Evolutionary conservation across 2,888 invertebrate genomes (phyloP), one percentile per base, ranked within the genome.

Genomic region (Drosophila histrio): DNA sequence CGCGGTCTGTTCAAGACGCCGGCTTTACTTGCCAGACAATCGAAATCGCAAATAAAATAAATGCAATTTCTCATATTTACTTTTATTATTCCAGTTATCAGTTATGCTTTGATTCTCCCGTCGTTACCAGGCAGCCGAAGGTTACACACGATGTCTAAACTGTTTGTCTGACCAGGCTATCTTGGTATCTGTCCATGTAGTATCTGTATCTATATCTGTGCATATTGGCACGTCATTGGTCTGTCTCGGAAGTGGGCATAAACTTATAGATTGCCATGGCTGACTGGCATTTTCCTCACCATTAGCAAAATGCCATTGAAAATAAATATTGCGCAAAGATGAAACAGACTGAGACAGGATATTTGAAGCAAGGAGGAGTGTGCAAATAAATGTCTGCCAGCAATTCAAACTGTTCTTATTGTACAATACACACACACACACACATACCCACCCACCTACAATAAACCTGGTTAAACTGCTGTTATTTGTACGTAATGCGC

Each of bases 51-150:
- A 74, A 77, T 64, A 70, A 70, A 79, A 67, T 73, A 64, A 52
- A 64, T 78, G 60, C 77, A 82, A 62, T 83, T 86, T 86, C 64
- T 79, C 54, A 70, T 82, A 86, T 86, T 83, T 82, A 88, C 73
- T 75, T 69, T 65, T 80, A 62, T 67, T 72, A 71, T 65, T 66
- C 60, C 69, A 17, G 39, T 41, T 58, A 58, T 63, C 43, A 61
- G 63, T 47, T 63, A 22, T 56, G 50, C 21, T 36, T 32, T 44
- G 46, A 22, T 38, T 50, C 22, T 44, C 19, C 46, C 59, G 66
- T 65, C 77, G 66, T n/a, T n/a, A n/a, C 62, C 65, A 67, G 46
- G 71, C 60, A 65, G 59, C 41, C 80, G 87, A 82, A 82, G 88
- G 81, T 88, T 82, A 72, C 67, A 72, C 67, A 75, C 63, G 28